Evolutionary conservation across 2,888 invertebrate genomes (phyloP).

Genomic region (Napeogenes sylphis): DNA sequence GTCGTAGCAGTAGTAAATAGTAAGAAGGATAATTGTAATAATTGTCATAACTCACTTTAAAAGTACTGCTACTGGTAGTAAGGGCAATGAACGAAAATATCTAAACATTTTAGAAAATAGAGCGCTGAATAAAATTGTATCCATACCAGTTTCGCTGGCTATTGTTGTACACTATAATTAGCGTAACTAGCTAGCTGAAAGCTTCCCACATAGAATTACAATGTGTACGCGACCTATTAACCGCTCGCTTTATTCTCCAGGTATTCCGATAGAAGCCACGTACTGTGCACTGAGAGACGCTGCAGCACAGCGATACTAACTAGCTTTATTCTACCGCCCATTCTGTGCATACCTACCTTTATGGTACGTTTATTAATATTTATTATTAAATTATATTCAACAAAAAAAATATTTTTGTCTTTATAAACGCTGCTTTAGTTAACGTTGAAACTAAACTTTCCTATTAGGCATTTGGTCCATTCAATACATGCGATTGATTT

Average conservation of each 20-base stretch:
- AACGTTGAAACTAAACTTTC: conserved; percentile 10
- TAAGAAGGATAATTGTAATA: too few relatives aligned
- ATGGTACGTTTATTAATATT: conserved; percentile 64
- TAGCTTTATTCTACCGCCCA: conserved; percentile 86
- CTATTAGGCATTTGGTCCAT: conserved; percentile 8
- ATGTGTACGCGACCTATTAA: conserved; percentile 8
- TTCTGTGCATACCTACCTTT: conserved; percentile 91
- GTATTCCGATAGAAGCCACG: conserved; percentile 86
- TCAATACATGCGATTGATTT: conserved; percentile 17
- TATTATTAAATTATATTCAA: conserved; percentile 1
- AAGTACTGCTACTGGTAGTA: too few relatives aligned
- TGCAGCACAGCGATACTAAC: conserved; percentile 86
- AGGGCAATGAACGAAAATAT: too few relatives aligned
- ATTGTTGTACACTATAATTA: too few relatives aligned
- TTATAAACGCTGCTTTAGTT: not conserved
- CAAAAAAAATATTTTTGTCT: not conserved
- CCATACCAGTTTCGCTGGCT: too few relatives aligned
- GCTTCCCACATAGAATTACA: too few relatives aligned
- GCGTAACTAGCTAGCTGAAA: too few relatives aligned
- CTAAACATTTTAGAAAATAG: too few relatives aligned
- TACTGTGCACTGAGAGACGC: conserved; percentile 85
- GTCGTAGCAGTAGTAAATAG: too few relatives aligned
- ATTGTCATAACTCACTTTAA: too few relatives aligned
- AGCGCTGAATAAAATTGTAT: too few relatives aligned
- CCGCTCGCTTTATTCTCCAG: conserved; percentile 59